A percentile compares a stretch with the other conserved stretches of the same genome.
These are phyloP conservation scores for Drosophila miranda DNA, from an alignment of 1,140 invertebrate species.

Conservation along the genomic window DNA sequence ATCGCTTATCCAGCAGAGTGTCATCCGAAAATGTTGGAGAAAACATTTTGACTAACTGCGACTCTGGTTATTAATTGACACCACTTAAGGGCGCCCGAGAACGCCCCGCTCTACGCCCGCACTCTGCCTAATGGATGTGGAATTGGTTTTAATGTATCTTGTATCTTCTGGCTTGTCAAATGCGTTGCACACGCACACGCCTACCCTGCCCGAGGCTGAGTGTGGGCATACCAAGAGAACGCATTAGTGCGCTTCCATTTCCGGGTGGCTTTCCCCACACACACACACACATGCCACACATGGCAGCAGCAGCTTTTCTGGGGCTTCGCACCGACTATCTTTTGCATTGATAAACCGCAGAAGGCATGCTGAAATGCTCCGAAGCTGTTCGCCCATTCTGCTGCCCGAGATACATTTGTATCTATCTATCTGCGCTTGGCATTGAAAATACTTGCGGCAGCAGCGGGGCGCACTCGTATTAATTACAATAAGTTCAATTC, in stretches of 20 bases:
- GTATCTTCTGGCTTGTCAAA: constrained; percentile 50
- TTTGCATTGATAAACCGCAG: constrained; percentile 65
- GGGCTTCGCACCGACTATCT: constrained; percentile 53
- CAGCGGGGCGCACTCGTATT: constrained; percentile 42
- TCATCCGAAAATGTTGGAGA: constrained; percentile 32
- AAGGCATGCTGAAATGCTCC: constrained; percentile 47
- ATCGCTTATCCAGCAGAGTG: constrained; percentile 24
- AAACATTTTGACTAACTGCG: constrained; percentile 40
- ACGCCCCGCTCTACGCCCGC: constrained; percentile 7
- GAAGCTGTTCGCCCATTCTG: constrained; percentile 24
- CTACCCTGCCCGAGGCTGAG: constrained; percentile 11
- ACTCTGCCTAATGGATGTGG: constrained; percentile 61
- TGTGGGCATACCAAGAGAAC: constrained; percentile 36
- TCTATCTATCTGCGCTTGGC: constrained; percentile 37
- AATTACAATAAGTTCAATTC: constrained; percentile 70
- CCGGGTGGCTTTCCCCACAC: constrained; percentile 65
- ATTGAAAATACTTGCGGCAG: constrained; percentile 23
- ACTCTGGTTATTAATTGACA: constrained; percentile 64
- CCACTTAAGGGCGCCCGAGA: constrained; percentile 46
- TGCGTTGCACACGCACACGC: constrained; percentile 30
- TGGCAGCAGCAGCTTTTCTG: constrained; percentile 34
- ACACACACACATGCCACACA: constrained; percentile 1
- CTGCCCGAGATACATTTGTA: constrained; percentile 52
- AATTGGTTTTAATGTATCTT: constrained; percentile 65
- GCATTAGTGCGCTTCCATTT: constrained; percentile 51